phyloP scores from a whole-genome alignment of 2,888 invertebrate species.

The Drosophila falleni region DNA sequence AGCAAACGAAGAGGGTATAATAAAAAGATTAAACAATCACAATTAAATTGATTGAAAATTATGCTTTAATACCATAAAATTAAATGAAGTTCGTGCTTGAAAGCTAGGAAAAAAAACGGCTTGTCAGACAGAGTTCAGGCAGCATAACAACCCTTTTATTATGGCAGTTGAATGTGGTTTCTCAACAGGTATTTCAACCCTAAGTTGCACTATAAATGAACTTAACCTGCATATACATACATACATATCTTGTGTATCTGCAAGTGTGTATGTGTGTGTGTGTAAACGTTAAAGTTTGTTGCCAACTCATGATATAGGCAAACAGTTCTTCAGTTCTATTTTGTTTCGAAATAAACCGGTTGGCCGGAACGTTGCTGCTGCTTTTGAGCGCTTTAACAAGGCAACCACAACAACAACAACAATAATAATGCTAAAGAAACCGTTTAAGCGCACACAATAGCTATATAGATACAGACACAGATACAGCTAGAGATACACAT shows the following conservation, averaged over 20 bases:
- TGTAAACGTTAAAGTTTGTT: constrained; percentile 36
- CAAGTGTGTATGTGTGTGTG: constrained; percentile 12
- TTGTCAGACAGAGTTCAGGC: neutral
- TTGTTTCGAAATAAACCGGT: constrained; percentile 76
- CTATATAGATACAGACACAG: constrained; percentile 19
- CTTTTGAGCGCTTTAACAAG: constrained; percentile 41
- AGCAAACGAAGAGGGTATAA: neutral
- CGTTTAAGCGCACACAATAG: constrained; percentile 66
- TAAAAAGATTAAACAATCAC: constrained; percentile 3
- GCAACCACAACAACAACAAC: constrained; percentile 35
- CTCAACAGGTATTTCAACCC: constrained; percentile 44
- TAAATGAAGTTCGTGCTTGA: constrained; percentile 6
- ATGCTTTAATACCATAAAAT: constrained; percentile 9
- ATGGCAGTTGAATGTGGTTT: constrained; percentile 14
- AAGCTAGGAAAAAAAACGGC: neutral
- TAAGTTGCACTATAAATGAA: constrained; percentile 31
- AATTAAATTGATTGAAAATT: constrained; percentile 7
- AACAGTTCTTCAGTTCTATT: constrained; percentile 51
- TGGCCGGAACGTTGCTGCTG: constrained; percentile 43
- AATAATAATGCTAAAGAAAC: constrained; percentile 47
- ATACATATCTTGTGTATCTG: neutral
- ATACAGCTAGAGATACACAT: constrained; percentile 12
- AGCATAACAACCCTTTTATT: constrained; percentile 27
- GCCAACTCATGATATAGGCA: constrained; percentile 43
- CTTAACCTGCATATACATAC: constrained; percentile 24